Evolutionary conservation across 2,113 vertebrate genomes (phyloP).

Genomic region (Macroglossus sobrinus): DNA sequence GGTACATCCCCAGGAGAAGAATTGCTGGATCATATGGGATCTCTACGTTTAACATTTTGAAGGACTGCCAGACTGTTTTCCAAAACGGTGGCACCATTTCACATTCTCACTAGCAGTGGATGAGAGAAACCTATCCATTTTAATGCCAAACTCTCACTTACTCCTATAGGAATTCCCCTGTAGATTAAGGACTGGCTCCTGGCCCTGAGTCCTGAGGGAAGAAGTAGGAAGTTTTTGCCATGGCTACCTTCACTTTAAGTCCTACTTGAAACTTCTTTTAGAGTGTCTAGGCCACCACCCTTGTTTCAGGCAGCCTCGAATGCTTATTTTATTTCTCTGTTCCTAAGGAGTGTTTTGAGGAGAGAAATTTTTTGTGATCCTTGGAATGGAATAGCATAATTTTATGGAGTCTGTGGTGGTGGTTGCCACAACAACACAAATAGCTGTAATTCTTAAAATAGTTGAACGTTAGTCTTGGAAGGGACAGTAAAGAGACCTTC

Average conservation of each 20-base stretch:
- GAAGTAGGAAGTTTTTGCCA: background rate
- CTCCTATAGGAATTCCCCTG: background rate
- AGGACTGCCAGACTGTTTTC: background rate
- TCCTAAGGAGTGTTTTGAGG: slow-evolving; percentile 8
- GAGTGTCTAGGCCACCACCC: background rate
- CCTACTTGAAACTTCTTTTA: background rate
- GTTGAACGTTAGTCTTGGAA: slow-evolving; percentile 26
- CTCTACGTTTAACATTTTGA: background rate
- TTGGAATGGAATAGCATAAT: slow-evolving; percentile 19
- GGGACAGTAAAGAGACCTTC: background rate
- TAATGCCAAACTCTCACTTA: slow-evolving; percentile 15
- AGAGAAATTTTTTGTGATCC: slow-evolving; percentile 37
- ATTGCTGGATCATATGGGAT: background rate
- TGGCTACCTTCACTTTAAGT: background rate
- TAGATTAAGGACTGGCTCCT: background rate
- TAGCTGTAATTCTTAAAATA: slow-evolving; percentile 30
- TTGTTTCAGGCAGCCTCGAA: background rate
- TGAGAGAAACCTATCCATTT: slow-evolving; percentile 4
- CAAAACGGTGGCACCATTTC: background rate
- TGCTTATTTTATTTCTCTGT: slow-evolving; percentile 38
- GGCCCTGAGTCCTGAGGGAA: background rate
- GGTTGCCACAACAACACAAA: slow-evolving; percentile 58
- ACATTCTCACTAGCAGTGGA: background rate
- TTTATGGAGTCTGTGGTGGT: slow-evolving; percentile 43
- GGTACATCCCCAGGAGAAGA: background rate